Evolutionary conservation across 2,797 vertebrate species (phyloP).

Genomic region (Tragelaphus eurycerus): DNA sequence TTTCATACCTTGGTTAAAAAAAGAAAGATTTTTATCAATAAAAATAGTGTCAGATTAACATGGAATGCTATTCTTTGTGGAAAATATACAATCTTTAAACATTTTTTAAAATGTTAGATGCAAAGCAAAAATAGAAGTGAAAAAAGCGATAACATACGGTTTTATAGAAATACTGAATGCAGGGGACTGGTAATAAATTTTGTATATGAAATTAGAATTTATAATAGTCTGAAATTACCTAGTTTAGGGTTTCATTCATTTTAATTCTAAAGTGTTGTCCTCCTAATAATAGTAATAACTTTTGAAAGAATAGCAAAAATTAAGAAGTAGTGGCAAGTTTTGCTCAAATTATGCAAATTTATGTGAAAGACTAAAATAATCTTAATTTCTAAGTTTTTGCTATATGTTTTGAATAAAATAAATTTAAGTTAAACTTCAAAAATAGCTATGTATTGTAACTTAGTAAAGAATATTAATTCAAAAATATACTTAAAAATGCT

Average conservation of each 20-base stretch:
- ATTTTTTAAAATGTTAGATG: background rate
- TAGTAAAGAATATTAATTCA: conserved; percentile 1
- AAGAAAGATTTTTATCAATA: background rate
- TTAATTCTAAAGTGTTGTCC: background rate
- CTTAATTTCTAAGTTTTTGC: background rate
- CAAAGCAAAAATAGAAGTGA: background rate
- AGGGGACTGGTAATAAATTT: background rate
- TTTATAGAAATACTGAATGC: background rate
- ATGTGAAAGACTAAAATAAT: conserved; percentile 18
- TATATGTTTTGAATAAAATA: conserved; percentile 12
- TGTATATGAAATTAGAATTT: background rate
- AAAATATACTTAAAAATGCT: conserved; percentile 55
- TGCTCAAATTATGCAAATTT: conserved; percentile 67
- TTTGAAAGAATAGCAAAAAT: conserved; percentile 41
- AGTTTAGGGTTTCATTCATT: background rate
- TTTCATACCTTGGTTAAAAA: background rate
- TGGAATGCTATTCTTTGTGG: background rate
- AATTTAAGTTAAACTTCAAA: background rate
- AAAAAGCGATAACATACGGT: background rate
- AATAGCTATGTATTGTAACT: background rate
- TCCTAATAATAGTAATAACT: conserved; percentile 46
- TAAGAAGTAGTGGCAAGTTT: background rate
- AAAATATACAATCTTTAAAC: background rate
- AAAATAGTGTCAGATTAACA: background rate
- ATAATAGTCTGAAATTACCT: conserved; percentile 52